Evolutionary conservation across 2,888 invertebrate species (phyloP).

Genomic region (Dicranocentrus wangi): DNA sequence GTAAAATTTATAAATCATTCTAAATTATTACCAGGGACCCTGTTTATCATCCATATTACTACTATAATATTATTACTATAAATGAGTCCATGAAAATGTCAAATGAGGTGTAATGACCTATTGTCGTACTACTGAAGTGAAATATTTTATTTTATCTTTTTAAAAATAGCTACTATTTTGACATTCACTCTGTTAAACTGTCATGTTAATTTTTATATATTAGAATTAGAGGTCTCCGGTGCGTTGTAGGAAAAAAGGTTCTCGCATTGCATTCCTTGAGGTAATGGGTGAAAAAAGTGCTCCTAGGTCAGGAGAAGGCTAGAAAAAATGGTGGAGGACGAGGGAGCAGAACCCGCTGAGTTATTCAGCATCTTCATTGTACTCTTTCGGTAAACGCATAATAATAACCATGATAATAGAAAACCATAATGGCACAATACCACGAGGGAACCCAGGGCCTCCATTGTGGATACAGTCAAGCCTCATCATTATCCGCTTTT

Average conservation of each 20-base stretch:
- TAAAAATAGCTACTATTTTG: conserved; percentile 28
- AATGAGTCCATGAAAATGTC: no score
- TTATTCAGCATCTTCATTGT: conserved; percentile 72
- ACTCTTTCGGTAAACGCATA: conserved; percentile 25
- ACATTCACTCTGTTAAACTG: conserved; percentile 27
- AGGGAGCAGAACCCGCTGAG: conserved; percentile 67
- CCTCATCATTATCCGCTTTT: neutral
- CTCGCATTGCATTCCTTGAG: neutral
- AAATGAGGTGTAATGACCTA: neutral
- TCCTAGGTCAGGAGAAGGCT: conserved; percentile 70
- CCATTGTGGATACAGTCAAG: neutral
- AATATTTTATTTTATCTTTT: conserved; percentile 37
- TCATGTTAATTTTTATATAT: conserved; percentile 42
- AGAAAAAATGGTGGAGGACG: neutral
- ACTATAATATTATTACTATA: no score
- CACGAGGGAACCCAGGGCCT: neutral
- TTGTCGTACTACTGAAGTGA: conserved; percentile 2
- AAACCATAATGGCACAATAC: conserved; percentile 30
- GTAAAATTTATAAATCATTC: no score
- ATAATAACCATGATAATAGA: conserved; percentile 54
- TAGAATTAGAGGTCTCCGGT: no score
- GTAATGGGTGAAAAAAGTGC: conserved; percentile 46
- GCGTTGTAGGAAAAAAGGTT: conserved; percentile 16
- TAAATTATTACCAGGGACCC: no score
- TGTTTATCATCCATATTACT: no score